Conservation (phyloP, 53 echinoderm and acorn worm genomes). For the Stichopus horrens region DNA sequence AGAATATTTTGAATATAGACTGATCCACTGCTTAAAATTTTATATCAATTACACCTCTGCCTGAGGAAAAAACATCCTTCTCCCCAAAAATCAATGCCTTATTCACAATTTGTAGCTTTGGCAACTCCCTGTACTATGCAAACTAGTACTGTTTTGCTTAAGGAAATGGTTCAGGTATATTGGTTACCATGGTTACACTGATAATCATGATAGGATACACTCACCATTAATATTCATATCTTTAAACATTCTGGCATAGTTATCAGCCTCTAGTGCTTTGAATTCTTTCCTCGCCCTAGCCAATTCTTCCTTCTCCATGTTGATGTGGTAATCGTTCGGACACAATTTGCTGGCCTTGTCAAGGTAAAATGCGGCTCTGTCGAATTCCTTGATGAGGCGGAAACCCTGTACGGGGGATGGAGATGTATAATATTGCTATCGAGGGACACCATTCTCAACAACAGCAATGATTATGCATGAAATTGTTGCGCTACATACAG, state of each 20-base stretch:
- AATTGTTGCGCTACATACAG: no score
- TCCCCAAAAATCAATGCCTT: no score
- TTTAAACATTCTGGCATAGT: slow-evolving; percentile 70
- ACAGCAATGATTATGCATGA: no score
- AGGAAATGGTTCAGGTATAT: no score
- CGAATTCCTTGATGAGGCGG: slow-evolving; percentile 62
- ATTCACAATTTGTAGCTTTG: no score
- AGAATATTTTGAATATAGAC: no score
- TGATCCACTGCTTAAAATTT: no score
- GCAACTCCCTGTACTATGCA: no score
- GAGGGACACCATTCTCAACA: not conserved
- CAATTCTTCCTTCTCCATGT: slow-evolving; percentile 52
- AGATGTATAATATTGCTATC: no score
- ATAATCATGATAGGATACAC: not conserved
- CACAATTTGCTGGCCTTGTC: slow-evolving; percentile 44
- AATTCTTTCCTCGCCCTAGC: slow-evolving; percentile 42
- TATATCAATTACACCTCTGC: no score
- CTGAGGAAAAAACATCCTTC: no score
- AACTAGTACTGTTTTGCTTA: no score
- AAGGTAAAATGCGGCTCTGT: slow-evolving; percentile 48
- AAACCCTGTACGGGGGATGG: slow-evolving; percentile 47
- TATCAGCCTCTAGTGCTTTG: slow-evolving; percentile 50
- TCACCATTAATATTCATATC: slow-evolving; percentile 38
- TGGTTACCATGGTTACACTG: not conserved
- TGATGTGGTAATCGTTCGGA: slow-evolving; percentile 57